Evolutionary conservation across 2,113 vertebrate species (phyloP), one percentile per base, ranked within the genome.

Genomic region (Leiothrix lutea): DNA sequence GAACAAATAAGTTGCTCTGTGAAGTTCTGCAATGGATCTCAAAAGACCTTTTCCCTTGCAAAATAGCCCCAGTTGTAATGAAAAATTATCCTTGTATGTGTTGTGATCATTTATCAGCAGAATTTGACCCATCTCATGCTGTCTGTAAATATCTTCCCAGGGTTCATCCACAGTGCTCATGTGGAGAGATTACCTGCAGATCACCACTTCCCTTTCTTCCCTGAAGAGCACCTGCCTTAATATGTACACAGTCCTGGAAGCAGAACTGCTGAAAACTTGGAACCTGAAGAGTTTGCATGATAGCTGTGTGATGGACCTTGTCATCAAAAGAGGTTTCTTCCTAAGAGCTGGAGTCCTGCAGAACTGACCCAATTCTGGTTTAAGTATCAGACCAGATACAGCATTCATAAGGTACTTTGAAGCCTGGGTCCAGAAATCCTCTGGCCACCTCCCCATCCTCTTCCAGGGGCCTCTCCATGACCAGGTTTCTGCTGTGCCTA

Each of bases 1-100:
- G 87, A 95, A 53, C 58, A 92, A 92, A 80, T 80, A 95, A 78
- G 75, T 67, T 78, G 62, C 58, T 91, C 67, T 66, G 83, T 69
- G 26, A 78, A 93, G 79, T 71, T 92, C 72, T 74, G 77, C 77
- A 81, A 6, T 38, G 81, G 73, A 88, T 88, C 69, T 93, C 31
- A 4, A 84, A 96, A 96, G 92, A 81, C 15, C 26, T 95, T 86
- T 94, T 88, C 18, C 20, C 31, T 56, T 25, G 2, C 45, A 64
- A 73, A 96, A 29, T 56, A 84, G 36, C 18, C 38, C 35, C 2
- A 1, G 36, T 58, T 93, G 56, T 50, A 79, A 83, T 56, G 74
- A 90, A 80, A 86, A 84, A 47, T 31, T 23, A 85, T 78, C 50
- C 24, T 82, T 23, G 61, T 48, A 29, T 89, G 85, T 67, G 23